Evolutionary conservation across 2,888 invertebrate genomes (phyloP), one percentile per base, ranked within the genome.

Genomic region (Diarsia rubi): DNA sequence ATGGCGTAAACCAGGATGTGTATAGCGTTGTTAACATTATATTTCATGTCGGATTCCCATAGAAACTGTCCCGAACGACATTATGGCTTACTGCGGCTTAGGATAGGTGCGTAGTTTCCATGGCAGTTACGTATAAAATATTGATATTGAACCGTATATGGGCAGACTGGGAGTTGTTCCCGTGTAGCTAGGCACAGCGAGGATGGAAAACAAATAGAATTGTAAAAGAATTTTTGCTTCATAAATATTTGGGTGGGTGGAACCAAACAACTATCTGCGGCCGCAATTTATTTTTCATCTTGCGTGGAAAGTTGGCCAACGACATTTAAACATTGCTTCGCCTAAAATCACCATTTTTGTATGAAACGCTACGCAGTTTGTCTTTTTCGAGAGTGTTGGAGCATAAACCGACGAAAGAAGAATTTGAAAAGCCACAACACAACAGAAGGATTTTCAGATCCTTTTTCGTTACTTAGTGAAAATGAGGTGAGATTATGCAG

Each of bases 31-130:
- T 49, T 54, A 69, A 45, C 82, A 59, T 77, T 77, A 77, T 82
- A 82, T 70, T 82, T 79, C 82, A 79, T 78, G 71, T 52, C 63
- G 57, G 52, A 31, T 69, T 47, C 57, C 82, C 70, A 82, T 70
- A 42, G 78, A 63, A 60, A 57, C 65, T 44, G 78, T 16, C 44
- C 6, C 62, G 27, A 21, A 45, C 47, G 54, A 54, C 82, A 47
- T 69, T 47, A 57, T n/a, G 54, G 69, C 78, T 64, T 67, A 71
- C 49, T 24, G 16, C 5, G 59, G 72, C 65, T 78, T 73, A 72
- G 31, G 37, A 44, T 65, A 31, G 66, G 49, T 68, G 78, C 83
- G 78, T 47, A 67, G 70, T 82, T 75, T 52, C 67, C 49, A 44
- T 42, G 72, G 69, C 69, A 74, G 69, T 75, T 82, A 67, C 63